Conservation (phyloP, 2,888 invertebrate species). For the Xylophagus ater region DNA sequence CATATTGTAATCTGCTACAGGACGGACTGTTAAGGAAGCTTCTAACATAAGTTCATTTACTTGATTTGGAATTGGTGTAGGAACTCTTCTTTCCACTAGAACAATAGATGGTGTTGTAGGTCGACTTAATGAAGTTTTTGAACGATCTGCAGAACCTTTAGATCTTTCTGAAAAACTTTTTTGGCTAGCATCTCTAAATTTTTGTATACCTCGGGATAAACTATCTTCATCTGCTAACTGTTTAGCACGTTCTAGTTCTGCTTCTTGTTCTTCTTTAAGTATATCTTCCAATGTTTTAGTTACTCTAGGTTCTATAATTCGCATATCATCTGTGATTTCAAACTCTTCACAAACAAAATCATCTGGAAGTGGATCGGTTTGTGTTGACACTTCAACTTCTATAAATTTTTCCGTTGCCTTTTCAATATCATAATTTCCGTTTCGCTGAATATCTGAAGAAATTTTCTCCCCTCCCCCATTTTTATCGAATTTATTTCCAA, state of each 20-base stretch:
- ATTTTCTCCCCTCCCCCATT: slow-evolving; percentile 24
- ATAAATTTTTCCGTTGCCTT: slow-evolving; percentile 26
- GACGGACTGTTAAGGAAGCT: slow-evolving; percentile 54
- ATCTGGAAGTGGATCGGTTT: slow-evolving; percentile 75
- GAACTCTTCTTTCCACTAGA: slow-evolving; percentile 48
- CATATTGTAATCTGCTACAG: slow-evolving; percentile 46
- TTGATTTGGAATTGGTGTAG: slow-evolving; percentile 49
- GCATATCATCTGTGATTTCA: slow-evolving; percentile 38
- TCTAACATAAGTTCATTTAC: slow-evolving; percentile 49
- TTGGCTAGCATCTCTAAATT: slow-evolving; percentile 45
- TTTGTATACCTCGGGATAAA: slow-evolving; percentile 41
- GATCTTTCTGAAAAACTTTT: slow-evolving; percentile 48
- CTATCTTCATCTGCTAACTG: slow-evolving; percentile 44
- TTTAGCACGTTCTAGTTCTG: slow-evolving; percentile 23
- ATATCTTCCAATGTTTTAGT: slow-evolving; percentile 34
- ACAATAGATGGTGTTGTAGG: slow-evolving; percentile 50
- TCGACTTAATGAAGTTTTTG: slow-evolving; percentile 45
- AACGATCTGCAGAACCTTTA: slow-evolving; percentile 45
- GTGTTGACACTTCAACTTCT: slow-evolving; percentile 69
- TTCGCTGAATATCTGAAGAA: slow-evolving; percentile 20
- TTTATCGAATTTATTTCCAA: slow-evolving; percentile 24
- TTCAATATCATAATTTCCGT: slow-evolving; percentile 30
- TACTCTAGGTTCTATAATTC: slow-evolving; percentile 32
- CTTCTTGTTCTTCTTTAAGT: slow-evolving; percentile 29
- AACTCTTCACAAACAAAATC: slow-evolving; percentile 56